Conservation (phyloP, 1,140 invertebrate genomes). For the Apis laboriosa region DNA sequence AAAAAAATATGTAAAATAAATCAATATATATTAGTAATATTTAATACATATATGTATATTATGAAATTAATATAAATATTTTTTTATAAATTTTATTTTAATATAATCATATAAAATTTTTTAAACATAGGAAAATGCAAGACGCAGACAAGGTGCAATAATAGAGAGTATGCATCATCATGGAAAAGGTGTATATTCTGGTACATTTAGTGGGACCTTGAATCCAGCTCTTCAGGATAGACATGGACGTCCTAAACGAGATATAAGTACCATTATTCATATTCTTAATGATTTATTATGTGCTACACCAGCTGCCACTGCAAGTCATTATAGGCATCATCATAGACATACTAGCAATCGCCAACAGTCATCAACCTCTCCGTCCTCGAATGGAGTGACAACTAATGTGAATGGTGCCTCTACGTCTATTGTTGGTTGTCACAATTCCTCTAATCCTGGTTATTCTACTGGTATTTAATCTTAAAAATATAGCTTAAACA, state of each 20-base stretch:
- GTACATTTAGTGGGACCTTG: conserved; percentile 92
- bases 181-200: conserved; percentile 93
- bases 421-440: conserved; percentile 48
- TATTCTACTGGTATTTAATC: conserved; percentile 56
- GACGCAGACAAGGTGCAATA: conserved; percentile 88
- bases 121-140: conserved; percentile 75
- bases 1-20: not conserved
- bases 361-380: conserved; percentile 64
- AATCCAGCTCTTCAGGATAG: conserved; percentile 96
- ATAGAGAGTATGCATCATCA: conserved; percentile 97
- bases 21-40: not conserved
- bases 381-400: conserved; percentile 52
- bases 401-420: conserved; percentile 57
- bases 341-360: conserved; percentile 71
- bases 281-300: conserved; percentile 96
- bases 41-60: not conserved
- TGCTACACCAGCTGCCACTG: conserved; percentile 86
- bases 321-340: conserved; percentile 77
- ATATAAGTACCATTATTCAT: conserved; percentile 97
- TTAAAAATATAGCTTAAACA: conserved; percentile 3
- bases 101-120: not conserved
- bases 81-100: not conserved
- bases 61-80: not conserved
- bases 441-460: conserved; percentile 59
- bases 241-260: conserved; percentile 93